phyloP scores from a whole-genome alignment of 2,797 vertebrate genomes.

The Balearica regulorum region DNA sequence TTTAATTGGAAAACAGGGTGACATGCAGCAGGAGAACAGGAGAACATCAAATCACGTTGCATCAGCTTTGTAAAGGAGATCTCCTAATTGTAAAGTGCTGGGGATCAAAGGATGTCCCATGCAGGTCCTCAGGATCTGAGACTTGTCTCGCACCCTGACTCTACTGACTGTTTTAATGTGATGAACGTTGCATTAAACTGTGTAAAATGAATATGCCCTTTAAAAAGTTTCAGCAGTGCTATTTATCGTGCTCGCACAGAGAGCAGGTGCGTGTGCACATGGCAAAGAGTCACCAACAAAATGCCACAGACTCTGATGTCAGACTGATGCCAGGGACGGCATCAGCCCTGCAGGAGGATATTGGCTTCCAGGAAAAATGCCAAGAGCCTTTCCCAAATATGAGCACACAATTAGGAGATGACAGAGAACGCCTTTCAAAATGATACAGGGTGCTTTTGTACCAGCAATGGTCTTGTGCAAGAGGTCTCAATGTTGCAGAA shows the following conservation, averaged over 20 bases:
- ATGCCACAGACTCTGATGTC: not conserved
- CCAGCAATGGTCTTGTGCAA: not conserved
- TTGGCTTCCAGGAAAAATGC: not conserved
- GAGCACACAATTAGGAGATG: not conserved
- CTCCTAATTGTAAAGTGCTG: not conserved
- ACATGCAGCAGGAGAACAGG: not conserved
- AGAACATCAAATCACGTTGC: not conserved
- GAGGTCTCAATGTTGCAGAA: not conserved
- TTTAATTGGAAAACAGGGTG: not conserved
- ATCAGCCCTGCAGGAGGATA: accelerated
- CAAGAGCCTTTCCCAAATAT: not conserved
- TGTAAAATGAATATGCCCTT: not conserved
- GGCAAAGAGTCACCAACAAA: not conserved
- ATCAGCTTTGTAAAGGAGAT: not conserved
- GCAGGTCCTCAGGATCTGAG: not conserved
- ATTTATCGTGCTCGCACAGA: not conserved
- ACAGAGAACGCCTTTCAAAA: not conserved
- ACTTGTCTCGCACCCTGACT: not conserved
- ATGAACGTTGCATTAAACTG: not conserved
- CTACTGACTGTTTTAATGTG: not conserved
- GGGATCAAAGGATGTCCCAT: not conserved
- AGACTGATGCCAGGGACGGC: not conserved
- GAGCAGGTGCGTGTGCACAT: not conserved
- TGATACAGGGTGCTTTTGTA: not conserved
- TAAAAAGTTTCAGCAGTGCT: not conserved